Conservation (phyloP, 2,113 vertebrate species). For the Lepidothrix coronata region DNA sequence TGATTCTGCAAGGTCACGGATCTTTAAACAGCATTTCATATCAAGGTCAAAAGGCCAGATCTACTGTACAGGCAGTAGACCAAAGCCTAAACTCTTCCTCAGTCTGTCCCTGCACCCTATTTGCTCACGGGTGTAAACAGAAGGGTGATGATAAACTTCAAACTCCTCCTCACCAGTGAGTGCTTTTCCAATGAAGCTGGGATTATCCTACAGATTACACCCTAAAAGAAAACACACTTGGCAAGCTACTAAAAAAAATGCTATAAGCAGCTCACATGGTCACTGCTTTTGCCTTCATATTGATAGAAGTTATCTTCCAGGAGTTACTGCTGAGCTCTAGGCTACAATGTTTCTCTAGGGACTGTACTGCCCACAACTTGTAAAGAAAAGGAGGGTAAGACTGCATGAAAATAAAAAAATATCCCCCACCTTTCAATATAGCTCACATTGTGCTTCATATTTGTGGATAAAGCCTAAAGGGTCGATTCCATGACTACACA, state of each 20-base stretch:
- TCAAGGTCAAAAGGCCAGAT: background rate
- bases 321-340: background rate
- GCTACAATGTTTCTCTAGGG: background rate
- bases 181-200: background rate
- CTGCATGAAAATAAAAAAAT: background rate
- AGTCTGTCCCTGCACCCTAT: background rate
- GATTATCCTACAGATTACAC: conserved; percentile 12
- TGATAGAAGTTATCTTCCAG: background rate
- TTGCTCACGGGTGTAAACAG: background rate
- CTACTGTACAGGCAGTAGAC: background rate
- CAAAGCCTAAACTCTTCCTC: background rate
- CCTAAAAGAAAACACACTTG: background rate
- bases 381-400: background rate
- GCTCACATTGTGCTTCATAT: background rate
- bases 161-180: background rate
- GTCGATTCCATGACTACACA: background rate
- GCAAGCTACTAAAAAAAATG: background rate
- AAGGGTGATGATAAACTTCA: background rate
- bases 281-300: background rate
- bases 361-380: background rate
- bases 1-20: background rate
- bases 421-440: background rate
- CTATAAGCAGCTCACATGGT: background rate
- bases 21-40: background rate
- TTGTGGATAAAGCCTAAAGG: background rate